Evolutionary conservation across 2,888 invertebrate genomes (phyloP).

Genomic region (Invenusta paracnida): DNA sequence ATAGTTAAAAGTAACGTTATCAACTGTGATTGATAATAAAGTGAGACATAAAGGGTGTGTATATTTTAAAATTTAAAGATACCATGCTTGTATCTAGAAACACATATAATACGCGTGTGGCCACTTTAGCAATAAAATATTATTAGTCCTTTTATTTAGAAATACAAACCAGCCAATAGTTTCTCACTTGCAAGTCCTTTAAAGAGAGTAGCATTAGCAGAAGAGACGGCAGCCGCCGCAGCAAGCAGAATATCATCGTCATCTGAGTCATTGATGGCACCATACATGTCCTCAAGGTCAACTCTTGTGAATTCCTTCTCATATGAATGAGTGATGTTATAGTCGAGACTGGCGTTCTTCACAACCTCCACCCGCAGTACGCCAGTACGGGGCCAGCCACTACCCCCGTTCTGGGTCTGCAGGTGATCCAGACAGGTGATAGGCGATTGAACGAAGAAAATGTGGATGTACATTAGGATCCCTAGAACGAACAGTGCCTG

Average conservation of each 20-base stretch:
- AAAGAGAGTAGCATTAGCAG: too few relatives aligned
- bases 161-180: too few relatives aligned
- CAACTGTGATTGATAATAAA: too few relatives aligned
- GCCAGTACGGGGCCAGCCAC: constrained; percentile 89
- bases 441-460: constrained; percentile 83
- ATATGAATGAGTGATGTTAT: constrained; percentile 76
- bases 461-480: constrained; percentile 86
- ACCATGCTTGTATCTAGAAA: too few relatives aligned
- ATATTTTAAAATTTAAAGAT: too few relatives aligned
- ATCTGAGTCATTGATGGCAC: constrained; percentile 36
- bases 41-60: too few relatives aligned
- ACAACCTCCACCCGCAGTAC: constrained; percentile 83
- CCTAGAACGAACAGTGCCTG: constrained; percentile 79
- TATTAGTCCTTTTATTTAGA: too few relatives aligned
- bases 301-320: constrained; percentile 67
- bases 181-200: too few relatives aligned
- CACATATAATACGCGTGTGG: too few relatives aligned
- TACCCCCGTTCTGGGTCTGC: constrained; percentile 64
- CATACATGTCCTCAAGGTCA: constrained; percentile 31
- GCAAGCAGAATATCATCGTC: constrained; percentile 47
- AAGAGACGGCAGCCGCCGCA: not conserved
- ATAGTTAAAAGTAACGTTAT: too few relatives aligned
- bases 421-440: constrained; percentile 85
- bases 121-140: too few relatives aligned
- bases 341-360: constrained; percentile 65